A percentile compares a stretch with the other conserved stretches of the same genome.
Conservation (phyloP, 1,140 invertebrate genomes). For the Brachionus calyciflorus region DNA sequence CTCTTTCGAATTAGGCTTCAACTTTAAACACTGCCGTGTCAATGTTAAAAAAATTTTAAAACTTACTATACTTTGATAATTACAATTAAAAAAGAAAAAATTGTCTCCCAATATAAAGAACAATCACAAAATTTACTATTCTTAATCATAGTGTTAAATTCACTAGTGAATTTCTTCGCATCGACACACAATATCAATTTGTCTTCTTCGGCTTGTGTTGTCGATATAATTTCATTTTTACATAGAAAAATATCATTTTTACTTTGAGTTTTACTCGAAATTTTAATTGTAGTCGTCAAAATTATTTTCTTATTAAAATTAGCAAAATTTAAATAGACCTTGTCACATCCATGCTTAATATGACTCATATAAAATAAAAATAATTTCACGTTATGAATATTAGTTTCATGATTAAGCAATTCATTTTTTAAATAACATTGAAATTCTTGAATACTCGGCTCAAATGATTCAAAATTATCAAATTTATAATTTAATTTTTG, state of each 20-base stretch:
- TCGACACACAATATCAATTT: not conserved
- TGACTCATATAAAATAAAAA: not conserved
- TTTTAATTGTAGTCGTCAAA: not conserved
- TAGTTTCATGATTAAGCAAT: not conserved
- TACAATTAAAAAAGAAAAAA: not conserved
- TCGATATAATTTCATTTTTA: not conserved
- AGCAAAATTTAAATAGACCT: not conserved
- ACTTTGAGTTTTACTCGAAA: not conserved
- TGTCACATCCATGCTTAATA: not conserved
- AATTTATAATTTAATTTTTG: slow-evolving; percentile 8
- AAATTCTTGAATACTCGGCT: not conserved
- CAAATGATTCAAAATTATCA: not conserved
- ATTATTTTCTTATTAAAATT: too few species aligned
- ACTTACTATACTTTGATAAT: not conserved
- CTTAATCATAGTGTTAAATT: not conserved
- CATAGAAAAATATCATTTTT: not conserved
- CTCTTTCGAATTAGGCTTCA: not conserved
- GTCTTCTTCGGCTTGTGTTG: not conserved
- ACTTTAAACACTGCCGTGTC: not conserved
- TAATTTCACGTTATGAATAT: not conserved
- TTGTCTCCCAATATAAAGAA: not conserved
- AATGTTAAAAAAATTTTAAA: not conserved
- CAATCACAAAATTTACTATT: not conserved
- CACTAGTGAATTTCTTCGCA: not conserved
- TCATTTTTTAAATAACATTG: slow-evolving; percentile 31